These are phyloP conservation scores for Sphaerophoria taeniata DNA, from an alignment of 2,888 invertebrate genomes.

Conservation along the genomic window DNA sequence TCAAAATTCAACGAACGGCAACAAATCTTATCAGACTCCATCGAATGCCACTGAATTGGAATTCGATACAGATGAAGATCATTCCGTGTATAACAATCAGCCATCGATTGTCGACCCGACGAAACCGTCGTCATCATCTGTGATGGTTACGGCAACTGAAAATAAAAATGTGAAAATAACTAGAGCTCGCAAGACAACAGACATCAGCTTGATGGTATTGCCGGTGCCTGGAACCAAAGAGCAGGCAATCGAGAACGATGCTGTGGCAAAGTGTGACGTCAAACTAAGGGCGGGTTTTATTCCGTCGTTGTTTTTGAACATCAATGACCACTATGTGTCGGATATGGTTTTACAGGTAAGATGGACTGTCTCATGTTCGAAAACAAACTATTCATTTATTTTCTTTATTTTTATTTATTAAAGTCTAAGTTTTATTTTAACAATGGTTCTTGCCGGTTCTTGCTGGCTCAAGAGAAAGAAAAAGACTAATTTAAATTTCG, in stretches of 20 bases:
- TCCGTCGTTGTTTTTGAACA: slow-evolving; percentile 85
- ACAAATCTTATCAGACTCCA: slow-evolving; percentile 88
- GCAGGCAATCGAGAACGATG: slow-evolving; percentile 78
- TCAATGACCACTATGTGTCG: slow-evolving; percentile 88
- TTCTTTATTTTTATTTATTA: slow-evolving; percentile 3
- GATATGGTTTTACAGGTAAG: slow-evolving; percentile 90
- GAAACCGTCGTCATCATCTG: background rate
- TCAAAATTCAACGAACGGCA: slow-evolving; percentile 83
- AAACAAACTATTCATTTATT: slow-evolving; percentile 38
- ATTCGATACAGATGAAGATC: slow-evolving; percentile 83
- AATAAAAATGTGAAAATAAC: slow-evolving; percentile 50
- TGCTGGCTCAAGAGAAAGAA: too few species aligned
- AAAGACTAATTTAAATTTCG: too few species aligned
- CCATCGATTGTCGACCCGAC: slow-evolving; percentile 34
- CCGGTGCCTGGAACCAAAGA: slow-evolving; percentile 83
- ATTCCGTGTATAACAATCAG: slow-evolving; percentile 75
- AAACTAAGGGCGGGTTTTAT: slow-evolving; percentile 84
- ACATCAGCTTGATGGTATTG: slow-evolving; percentile 78
- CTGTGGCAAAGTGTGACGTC: slow-evolving; percentile 77
- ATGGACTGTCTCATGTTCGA: background rate
- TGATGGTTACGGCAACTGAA: slow-evolving; percentile 13
- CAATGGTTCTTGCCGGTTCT: too few species aligned
- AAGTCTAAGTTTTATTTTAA: too few species aligned
- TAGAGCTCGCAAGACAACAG: slow-evolving; percentile 33
- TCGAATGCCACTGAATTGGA: slow-evolving; percentile 91